phyloP scores from a whole-genome alignment of 2,113 vertebrate species.

The Pelusios castaneus region DNA sequence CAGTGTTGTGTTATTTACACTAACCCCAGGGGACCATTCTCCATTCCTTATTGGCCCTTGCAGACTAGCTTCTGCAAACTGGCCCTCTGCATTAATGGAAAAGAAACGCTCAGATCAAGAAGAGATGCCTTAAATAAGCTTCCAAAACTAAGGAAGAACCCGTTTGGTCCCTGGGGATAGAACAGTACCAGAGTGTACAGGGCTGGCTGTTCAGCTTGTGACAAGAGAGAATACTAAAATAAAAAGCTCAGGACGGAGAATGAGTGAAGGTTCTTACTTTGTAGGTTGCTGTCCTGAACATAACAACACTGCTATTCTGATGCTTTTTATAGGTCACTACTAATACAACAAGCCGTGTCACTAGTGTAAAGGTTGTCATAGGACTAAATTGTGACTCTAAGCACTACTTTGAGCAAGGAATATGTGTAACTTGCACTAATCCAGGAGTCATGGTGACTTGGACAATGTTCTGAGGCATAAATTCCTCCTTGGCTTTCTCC shows the following conservation, averaged over 20 bases:
- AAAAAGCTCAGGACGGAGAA: background rate
- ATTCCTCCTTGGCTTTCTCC: background rate
- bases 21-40: background rate
- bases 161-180: background rate
- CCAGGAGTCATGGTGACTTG: background rate
- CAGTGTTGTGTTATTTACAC: background rate
- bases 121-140: background rate
- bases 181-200: background rate
- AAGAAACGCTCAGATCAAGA: slow-evolving; percentile 1
- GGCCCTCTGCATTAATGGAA: background rate
- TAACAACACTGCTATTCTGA: background rate
- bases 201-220: background rate
- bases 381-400: background rate
- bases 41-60: background rate
- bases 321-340: background rate
- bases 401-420: background rate
- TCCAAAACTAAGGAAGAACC: background rate
- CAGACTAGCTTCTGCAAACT: background rate
- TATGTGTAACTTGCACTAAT: rapidly evolving
- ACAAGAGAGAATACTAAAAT: background rate
- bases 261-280: background rate
- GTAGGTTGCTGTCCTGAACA: background rate
- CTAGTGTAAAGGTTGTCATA: background rate
- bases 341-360: background rate
- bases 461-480: background rate